These are phyloP conservation scores for Phalacrocorax pelagicus DNA, from an alignment of 2,113 vertebrate genomes.

Conservation along the genomic window DNA sequence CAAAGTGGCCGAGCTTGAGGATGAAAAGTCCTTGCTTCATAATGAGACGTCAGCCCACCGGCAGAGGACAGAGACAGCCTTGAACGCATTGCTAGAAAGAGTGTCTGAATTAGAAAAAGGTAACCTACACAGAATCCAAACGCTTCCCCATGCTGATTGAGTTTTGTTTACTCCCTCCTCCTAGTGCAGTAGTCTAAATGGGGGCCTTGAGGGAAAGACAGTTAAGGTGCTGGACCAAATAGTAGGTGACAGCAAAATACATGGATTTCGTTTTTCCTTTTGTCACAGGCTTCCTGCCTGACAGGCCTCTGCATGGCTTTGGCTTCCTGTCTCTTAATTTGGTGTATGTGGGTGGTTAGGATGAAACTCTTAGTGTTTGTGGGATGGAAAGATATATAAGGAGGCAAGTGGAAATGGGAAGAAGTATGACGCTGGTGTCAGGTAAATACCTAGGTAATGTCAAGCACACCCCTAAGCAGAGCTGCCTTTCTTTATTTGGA, in stretches of 20 bases:
- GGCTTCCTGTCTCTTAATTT: constrained; percentile 2
- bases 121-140: constrained; percentile 30
- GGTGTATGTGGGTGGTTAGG: neutral
- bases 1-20: constrained; percentile 94
- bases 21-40: constrained; percentile 93
- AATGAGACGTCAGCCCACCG: constrained; percentile 93
- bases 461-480: neutral
- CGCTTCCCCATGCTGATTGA: accelerated
- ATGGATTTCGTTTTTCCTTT: neutral
- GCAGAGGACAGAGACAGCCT: constrained; percentile 88
- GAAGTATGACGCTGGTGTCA: neutral
- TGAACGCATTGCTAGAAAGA: constrained; percentile 90
- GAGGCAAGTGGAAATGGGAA: neutral
- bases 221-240: neutral
- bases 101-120: constrained; percentile 94
- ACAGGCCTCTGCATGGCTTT: neutral
- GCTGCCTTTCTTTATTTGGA: neutral
- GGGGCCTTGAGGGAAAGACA: neutral
- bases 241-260: neutral
- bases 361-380: neutral
- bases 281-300: neutral
- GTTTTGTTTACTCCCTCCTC: neutral
- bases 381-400: neutral
- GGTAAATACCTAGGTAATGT: neutral
- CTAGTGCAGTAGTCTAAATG: neutral